Evolutionary conservation across 1,140 invertebrate species (phyloP).

Genomic region (Chrysomallon squamiferum): DNA sequence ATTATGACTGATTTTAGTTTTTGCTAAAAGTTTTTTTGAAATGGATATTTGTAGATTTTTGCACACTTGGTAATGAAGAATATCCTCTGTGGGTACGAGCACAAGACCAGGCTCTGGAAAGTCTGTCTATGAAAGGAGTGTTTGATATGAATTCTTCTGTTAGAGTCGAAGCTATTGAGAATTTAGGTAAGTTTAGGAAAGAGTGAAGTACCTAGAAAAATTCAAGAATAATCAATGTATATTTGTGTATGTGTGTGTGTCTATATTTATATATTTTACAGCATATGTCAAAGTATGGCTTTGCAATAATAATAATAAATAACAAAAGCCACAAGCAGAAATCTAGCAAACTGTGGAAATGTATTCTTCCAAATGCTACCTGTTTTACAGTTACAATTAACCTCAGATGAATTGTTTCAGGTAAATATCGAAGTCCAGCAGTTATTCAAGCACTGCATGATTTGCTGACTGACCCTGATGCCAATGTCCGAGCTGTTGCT

Average conservation of each 20-base stretch:
- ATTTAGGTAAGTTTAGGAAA: constrained; percentile 35
- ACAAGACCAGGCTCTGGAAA: constrained; percentile 44
- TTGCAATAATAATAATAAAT: too few relatives aligned
- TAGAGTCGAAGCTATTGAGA: constrained; percentile 52
- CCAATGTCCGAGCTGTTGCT: constrained; percentile 44
- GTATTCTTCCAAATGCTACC: too few relatives aligned
- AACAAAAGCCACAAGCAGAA: too few relatives aligned
- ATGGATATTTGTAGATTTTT: constrained; percentile 33
- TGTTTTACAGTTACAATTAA: too few relatives aligned
- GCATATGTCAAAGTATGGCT: too few relatives aligned
- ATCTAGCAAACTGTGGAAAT: too few relatives aligned
- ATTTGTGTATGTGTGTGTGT: too few relatives aligned
- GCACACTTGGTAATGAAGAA: constrained; percentile 30
- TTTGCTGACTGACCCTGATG: constrained; percentile 36
- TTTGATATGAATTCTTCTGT: constrained; percentile 55
- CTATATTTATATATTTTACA: too few relatives aligned
- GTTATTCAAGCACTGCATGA: constrained; percentile 46
- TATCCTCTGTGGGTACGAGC: constrained; percentile 40
- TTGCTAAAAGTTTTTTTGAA: too few relatives aligned
- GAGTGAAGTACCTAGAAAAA: too few relatives aligned
- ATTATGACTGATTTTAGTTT: too few relatives aligned
- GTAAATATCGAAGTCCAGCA: constrained; percentile 41
- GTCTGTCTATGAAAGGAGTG: constrained; percentile 48
- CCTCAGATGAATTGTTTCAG: constrained; percentile 35
- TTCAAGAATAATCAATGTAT: too few relatives aligned